Base-by-base conservation (phyloP, 2,888 invertebrate genomes). In the Glyphotaelius pellucidus region DNA sequence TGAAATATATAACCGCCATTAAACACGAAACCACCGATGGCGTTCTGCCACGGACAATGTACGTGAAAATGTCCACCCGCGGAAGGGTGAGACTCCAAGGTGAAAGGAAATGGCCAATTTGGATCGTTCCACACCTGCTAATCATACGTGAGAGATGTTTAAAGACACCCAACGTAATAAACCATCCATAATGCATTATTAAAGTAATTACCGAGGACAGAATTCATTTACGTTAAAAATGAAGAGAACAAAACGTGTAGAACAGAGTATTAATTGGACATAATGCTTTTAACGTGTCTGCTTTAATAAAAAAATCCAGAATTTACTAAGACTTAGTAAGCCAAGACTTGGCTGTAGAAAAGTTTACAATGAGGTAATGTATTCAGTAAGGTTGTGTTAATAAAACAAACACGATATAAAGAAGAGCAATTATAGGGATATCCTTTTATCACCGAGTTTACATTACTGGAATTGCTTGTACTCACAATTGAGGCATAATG, bases 1-100 rank as follows among this genome's bases (percentile, higher is more conserved):
- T 90, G 90, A 90, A 90, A 90, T 90, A 90, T 90, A 90, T 42
- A 90, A 38, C 81, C 90, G n/a, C 19, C 81, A 90, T 81, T 80
- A 81, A 81, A 42, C 90, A 47, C 81, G 79, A 35, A 31, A 81
- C 38, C 80, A 80, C 32, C 79, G 38, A 79, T 79, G 87, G 84
- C 38, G 84, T 84, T 84, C 3, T 38, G 67, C 67, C 67, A n/a
- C 25, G 32, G 84, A 32, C 12, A 31, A 81, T 14, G 85, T 38
- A 52, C 87, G 87, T 87, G 47, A 47, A 30, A 67, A 67, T 19
- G 52, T 87, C 32, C 31, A 52, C 86, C 38, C 35, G 30, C 86
- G 14, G 42, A 42, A 19, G 25, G 85, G 42, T 15, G 30, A n/a
- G 0, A 42, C 14, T 38, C 5, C 38, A 85, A 42, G 85, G 38